These are phyloP conservation scores for Laticauda colubrina DNA, from an alignment of 2,113 vertebrate species.

Conservation along the genomic window DNA sequence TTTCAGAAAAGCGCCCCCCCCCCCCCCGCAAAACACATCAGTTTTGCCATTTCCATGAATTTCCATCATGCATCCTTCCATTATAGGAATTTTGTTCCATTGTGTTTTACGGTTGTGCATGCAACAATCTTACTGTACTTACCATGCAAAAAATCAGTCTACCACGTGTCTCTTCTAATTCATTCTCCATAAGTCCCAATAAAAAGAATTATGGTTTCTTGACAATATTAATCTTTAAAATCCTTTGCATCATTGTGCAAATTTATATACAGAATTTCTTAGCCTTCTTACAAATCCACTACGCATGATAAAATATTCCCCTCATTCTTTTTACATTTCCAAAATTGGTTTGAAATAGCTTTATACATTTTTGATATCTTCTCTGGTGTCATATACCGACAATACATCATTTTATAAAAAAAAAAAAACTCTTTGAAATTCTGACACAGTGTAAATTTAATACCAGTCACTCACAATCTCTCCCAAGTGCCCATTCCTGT, in stretches of 20 bases:
- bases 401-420: not conserved
- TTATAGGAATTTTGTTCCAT: not conserved
- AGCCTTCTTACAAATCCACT: not conserved
- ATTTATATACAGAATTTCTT: not conserved
- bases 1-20: not conserved
- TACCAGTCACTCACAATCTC: not conserved
- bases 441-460: not conserved
- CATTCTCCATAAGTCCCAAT: not conserved
- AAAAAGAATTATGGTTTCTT: not conserved
- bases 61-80: not conserved
- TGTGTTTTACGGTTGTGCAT: not conserved
- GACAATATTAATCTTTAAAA: not conserved
- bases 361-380: not conserved
- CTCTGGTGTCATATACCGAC: not conserved
- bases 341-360: not conserved
- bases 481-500: not conserved
- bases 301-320: not conserved
- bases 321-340: not conserved
- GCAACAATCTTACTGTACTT: not conserved
- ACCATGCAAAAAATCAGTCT: not conserved
- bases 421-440: not conserved
- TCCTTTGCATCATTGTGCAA: not conserved
- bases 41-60: not conserved
- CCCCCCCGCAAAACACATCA: not conserved
- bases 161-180: not conserved